phyloP scores from a whole-genome alignment of 2,797 vertebrate genomes.

The Etheostoma perlongum region DNA sequence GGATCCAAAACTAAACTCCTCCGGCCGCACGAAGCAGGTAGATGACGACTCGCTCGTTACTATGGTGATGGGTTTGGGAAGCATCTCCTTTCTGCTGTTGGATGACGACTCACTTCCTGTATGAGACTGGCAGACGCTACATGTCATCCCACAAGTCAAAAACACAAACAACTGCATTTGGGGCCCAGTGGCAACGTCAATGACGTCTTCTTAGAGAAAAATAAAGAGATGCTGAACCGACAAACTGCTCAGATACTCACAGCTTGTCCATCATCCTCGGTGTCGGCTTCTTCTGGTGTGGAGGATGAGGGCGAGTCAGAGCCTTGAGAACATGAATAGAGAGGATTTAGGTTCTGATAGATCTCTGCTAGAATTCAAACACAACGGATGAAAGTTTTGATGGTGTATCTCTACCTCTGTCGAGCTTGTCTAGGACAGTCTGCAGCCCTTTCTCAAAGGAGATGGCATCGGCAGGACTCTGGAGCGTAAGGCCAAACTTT shows the following conservation, averaged over 20 bases:
- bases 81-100: constrained; percentile 93
- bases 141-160: constrained; percentile 69
- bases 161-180: background rate
- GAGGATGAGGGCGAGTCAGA: constrained; percentile 87
- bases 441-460: constrained; percentile 92
- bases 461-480: constrained; percentile 92
- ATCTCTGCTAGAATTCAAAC: background rate
- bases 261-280: constrained; percentile 87
- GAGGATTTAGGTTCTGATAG: constrained; percentile 9
- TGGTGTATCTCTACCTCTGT: constrained; percentile 84
- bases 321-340: constrained; percentile 65
- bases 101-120: constrained; percentile 94
- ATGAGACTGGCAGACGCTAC: constrained; percentile 87
- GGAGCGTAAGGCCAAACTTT: constrained; percentile 95
- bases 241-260: constrained; percentile 76
- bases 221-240: background rate
- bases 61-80: constrained; percentile 89
- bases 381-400: background rate
- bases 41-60: constrained; percentile 92
- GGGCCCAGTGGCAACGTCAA: background rate
- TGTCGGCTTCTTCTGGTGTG: constrained; percentile 87
- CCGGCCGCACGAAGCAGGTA: constrained; percentile 87
- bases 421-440: constrained; percentile 88
- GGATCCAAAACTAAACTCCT: constrained; percentile 84
- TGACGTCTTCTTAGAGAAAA: background rate